Evolutionary conservation across 2,888 invertebrate genomes (phyloP), one percentile per base, ranked within the genome.

Genomic region (Pandemis heparana): DNA sequence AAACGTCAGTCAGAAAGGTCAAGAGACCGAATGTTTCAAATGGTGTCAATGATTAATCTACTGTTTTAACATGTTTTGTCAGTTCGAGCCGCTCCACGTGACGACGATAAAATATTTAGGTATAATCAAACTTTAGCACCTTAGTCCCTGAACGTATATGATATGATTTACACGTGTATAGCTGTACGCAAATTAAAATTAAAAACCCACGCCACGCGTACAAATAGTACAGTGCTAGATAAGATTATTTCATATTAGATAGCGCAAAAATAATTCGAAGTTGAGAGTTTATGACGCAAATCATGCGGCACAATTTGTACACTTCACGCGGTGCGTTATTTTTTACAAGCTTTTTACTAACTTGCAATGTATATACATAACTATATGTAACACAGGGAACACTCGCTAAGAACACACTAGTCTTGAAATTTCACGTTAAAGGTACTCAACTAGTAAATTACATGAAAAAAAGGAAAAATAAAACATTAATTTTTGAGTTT

Each of bases 201-300:
- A 48, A 71, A 66, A 70, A 43, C 53, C 39, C 38, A 39, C 39
- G 39, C 41, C 48, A 18, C 62, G 7, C 60, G 12, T 48, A 23
- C 51, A 64, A 70, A 70, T 74, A 69, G 75, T 78, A 80, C 80
- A 82, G 82, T 80, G 70, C 48, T 70, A 75, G 85, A 84, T 86
- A 85, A 85, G 85, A 84, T 81, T 81, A 76, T 77, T 74, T 75
- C 75, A 77, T 76, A 78, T 78, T 68, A 75, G 74, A 76, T 75
- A 78, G 70, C 75, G 74, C 69, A 77, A 77, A 77, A 75, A 70
- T 77, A 60, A 46, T 61, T 51, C 41, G 53, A 39, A 46, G 12
- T 8, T n/a, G 53, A 41, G 41, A 66, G 61, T 63, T 62, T 41
- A 43, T 46, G 63, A 43, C 41, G 63, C 63, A 63, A 46, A 18